phyloP scores from a whole-genome alignment of 2,797 vertebrate species.

The Mastacembelus armatus region DNA sequence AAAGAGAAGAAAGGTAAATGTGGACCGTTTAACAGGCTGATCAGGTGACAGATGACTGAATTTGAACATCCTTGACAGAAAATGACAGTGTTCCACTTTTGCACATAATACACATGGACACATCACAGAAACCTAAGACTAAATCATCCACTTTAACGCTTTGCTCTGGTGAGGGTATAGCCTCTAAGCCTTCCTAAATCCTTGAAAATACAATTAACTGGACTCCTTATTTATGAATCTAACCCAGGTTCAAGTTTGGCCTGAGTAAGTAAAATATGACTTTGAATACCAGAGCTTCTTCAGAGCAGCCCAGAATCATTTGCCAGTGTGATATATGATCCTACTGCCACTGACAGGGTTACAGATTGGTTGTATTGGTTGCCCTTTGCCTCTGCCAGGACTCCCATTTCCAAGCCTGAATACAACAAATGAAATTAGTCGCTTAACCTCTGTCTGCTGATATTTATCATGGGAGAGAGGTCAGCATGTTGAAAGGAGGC shows the following conservation, averaged over 20 bases:
- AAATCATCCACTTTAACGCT: constrained; percentile 14
- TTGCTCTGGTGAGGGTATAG: background rate
- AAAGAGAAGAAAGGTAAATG: constrained; percentile 35
- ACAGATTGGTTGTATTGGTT: constrained; percentile 76
- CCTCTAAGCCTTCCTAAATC: background rate
- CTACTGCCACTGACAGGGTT: constrained; percentile 66
- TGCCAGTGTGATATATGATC: constrained; percentile 62
- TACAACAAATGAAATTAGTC: constrained; percentile 68
- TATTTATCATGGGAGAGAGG: constrained; percentile 63
- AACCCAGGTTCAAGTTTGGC: constrained; percentile 42
- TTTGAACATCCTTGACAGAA: constrained; percentile 1
- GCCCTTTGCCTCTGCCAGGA: constrained; percentile 68
- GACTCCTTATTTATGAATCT: constrained; percentile 58
- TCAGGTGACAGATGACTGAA: background rate
- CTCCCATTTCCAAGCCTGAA: constrained; percentile 55
- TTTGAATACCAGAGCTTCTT: constrained; percentile 35
- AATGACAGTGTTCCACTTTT: background rate
- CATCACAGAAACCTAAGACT: background rate
- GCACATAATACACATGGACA: background rate
- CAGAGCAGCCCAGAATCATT: constrained; percentile 40
- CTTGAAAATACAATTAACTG: constrained; percentile 42
- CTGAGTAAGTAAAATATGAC: constrained; percentile 51
- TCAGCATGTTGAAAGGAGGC: constrained; percentile 16
- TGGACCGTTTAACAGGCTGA: constrained; percentile 27
- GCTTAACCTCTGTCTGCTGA: constrained; percentile 66